Evolutionary conservation across 2,888 invertebrate species (phyloP).

Genomic region (Lepas anatifera): DNA sequence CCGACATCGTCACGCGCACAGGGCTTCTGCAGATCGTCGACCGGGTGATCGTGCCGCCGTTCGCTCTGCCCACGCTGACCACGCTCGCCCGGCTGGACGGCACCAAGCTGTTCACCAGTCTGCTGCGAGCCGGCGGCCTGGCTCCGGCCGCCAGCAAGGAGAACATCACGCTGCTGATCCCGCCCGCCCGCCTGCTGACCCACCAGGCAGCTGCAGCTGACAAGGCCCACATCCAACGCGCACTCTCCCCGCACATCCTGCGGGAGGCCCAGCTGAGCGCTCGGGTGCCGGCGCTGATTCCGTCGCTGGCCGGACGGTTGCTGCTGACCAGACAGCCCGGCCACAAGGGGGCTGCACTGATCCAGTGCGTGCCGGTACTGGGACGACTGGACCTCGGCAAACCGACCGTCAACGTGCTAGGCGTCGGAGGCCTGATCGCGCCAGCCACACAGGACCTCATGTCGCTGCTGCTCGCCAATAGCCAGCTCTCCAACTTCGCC

Average conservation of each 20-base stretch:
- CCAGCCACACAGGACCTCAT: not conserved
- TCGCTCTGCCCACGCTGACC: not conserved
- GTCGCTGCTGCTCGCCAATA: not conserved
- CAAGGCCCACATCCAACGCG: too few relatives aligned
- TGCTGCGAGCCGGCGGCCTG: not conserved
- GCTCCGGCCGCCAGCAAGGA: not conserved
- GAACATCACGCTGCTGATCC: not conserved
- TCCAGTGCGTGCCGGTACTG: not conserved
- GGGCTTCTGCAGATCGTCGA: not conserved
- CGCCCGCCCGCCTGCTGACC: not conserved
- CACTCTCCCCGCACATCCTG: not conserved
- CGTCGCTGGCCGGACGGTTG: not conserved
- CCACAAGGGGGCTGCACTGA: not conserved
- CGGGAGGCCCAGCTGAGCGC: not conserved
- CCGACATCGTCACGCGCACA: not conserved
- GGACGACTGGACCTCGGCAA: not conserved
- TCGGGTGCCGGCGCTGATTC: not conserved
- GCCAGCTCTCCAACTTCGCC: not conserved
- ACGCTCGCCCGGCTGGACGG: not conserved
- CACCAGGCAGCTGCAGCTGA: not conserved
- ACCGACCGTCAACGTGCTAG: not conserved
- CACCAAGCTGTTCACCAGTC: not conserved
- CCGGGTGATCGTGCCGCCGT: not conserved
- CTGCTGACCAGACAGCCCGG: not conserved
- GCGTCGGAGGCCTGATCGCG: not conserved